phyloP scores from a whole-genome alignment of 2,113 vertebrate species.

The Scopus umbretta region DNA sequence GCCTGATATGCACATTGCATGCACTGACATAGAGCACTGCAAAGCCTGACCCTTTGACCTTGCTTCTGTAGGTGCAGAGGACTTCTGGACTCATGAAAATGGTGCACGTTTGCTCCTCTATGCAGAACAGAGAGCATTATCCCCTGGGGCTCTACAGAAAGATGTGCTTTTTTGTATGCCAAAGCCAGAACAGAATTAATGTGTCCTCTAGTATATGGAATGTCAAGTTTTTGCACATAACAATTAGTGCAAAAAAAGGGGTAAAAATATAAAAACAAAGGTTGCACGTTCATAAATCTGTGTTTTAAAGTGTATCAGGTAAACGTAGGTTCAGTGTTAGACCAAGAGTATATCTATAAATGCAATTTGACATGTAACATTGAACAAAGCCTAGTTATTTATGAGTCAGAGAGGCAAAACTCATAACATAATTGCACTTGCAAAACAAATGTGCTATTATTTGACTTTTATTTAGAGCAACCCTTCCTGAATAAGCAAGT shows the following conservation, averaged over 20 bases:
- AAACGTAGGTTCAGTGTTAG: background rate
- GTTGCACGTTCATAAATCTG: background rate
- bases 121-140: background rate
- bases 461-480: background rate
- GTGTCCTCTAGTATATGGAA: background rate
- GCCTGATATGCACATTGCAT: background rate
- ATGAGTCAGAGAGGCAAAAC: background rate
- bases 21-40: background rate
- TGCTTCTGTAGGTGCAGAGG: background rate
- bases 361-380: background rate
- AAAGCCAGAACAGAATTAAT: background rate
- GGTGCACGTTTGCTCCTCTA: background rate
- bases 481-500: slow-evolving; percentile 10
- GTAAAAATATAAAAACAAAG: background rate
- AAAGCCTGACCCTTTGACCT: background rate
- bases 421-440: background rate
- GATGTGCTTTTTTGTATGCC: background rate
- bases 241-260: background rate
- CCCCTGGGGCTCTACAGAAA: background rate
- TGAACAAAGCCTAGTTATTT: background rate
- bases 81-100: background rate
- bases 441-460: slow-evolving; percentile 32
- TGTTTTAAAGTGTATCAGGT: background rate
- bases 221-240: background rate
- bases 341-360: background rate